Conservation (phyloP, 1,140 invertebrate species). For the Drosophila suzukii region DNA sequence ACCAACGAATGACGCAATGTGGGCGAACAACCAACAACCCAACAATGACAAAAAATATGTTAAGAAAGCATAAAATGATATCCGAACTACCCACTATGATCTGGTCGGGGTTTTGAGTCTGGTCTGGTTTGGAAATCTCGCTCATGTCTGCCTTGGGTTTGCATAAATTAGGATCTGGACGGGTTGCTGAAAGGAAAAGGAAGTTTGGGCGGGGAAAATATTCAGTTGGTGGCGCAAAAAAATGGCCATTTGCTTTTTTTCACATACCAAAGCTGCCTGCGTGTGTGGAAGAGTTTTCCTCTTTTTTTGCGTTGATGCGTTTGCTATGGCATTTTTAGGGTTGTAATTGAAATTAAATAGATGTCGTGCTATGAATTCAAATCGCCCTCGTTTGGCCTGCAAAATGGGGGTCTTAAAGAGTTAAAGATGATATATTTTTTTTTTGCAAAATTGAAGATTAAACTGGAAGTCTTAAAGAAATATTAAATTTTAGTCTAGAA, state of each 20-base stretch:
- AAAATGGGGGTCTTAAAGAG: slow-evolving; percentile 47
- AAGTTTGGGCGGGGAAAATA: slow-evolving; percentile 14
- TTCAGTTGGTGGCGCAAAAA: slow-evolving; percentile 72
- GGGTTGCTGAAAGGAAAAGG: slow-evolving; percentile 25
- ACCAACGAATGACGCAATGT: slow-evolving; percentile 63
- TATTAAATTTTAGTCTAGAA: neutral
- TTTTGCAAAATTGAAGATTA: neutral
- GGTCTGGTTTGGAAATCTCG: slow-evolving; percentile 60
- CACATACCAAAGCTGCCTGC: slow-evolving; percentile 5
- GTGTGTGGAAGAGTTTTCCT: slow-evolving; percentile 38
- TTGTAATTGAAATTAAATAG: slow-evolving; percentile 83
- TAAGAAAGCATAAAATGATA: slow-evolving; percentile 82
- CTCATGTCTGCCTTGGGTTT: slow-evolving; percentile 64
- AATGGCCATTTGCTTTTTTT: slow-evolving; percentile 19
- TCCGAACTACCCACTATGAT: slow-evolving; percentile 61
- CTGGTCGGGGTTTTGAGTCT: slow-evolving; percentile 17
- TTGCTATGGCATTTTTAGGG: slow-evolving; percentile 74
- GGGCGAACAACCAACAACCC: slow-evolving; percentile 40
- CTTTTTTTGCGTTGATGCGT: slow-evolving; percentile 72
- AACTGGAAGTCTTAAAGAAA: neutral
- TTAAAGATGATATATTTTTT: slow-evolving; percentile 24
- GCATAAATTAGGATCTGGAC: slow-evolving; percentile 73
- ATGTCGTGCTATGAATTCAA: slow-evolving; percentile 81
- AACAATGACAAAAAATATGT: slow-evolving; percentile 68
- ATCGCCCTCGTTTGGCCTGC: slow-evolving; percentile 45